These are phyloP conservation scores for Lamellibrachia columna DNA, from an alignment of 2,888 invertebrate genomes.

Conservation along the genomic window DNA sequence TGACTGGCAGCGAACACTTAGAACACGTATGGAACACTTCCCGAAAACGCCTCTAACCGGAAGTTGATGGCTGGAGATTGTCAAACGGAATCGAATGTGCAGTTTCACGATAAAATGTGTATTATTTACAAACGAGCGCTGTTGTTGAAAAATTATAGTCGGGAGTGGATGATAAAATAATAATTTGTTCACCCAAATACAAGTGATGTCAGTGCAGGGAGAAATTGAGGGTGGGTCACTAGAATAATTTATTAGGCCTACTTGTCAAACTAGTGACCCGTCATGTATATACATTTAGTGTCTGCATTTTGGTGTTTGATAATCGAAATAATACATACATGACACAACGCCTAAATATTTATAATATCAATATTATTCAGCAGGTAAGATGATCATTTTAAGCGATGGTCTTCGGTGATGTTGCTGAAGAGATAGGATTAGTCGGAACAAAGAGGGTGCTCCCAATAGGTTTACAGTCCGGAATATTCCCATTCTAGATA, in stretches of 20 bases:
- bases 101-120: background rate
- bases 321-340: no score
- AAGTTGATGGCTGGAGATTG: background rate
- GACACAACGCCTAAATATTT: no score
- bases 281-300: no score
- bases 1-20: background rate
- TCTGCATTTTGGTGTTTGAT: no score
- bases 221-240: background rate
- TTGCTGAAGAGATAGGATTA: no score
- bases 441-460: no score
- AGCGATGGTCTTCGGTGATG: no score
- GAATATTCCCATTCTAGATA: no score
- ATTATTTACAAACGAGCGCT: background rate
- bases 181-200: background rate
- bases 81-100: background rate
- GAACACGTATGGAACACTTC: background rate
- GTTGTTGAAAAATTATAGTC: background rate
- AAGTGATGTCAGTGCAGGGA: background rate
- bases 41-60: constrained; percentile 3
- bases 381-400: no score
- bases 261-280: no score
- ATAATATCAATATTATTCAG: no score
- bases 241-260: background rate
- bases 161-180: background rate
- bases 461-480: no score